Base-by-base conservation (phyloP, 2,888 invertebrate species). In the Adelphocoris suturalis region DNA sequence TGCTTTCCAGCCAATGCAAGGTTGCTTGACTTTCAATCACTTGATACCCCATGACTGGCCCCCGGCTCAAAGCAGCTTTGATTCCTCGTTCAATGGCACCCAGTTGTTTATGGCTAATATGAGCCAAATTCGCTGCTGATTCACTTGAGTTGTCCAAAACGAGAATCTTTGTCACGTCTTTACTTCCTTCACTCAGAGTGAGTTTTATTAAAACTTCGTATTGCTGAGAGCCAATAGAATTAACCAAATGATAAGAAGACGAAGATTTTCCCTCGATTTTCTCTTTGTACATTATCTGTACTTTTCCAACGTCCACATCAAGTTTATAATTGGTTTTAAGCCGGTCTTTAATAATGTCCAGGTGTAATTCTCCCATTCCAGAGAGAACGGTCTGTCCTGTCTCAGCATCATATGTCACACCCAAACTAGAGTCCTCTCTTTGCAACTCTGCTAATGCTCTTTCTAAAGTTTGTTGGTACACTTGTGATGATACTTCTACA, bases 301-400 rank as follows among this genome's bases (percentile, higher is more conserved):
- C 93, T 0, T 97, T 96, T 0, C 99, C 99, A 28, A 99, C 94
- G 91, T 98, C 97, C 0, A 96, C 98, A 16, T 99, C 97, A 89
- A 99, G 96, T 93, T 97, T 97, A 93, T 97, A 99, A 92, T 99
- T 98, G 89, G 96, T 95, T 78, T 95, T 93, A 85, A 99, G 96
- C 27, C 99, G 95, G 92, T 99, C 98, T 93, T 96, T 97, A 61
- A 99, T 96, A 90, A 99, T 96, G 91, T 99, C 99, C 91, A 99
- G 94, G 93, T 99, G 99, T 0, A 99, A 95, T 93, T 99, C 99
- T 0, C 99, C 99, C 99, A 99, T 99, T 16, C 99, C 98, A 95
- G 82, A 82, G 2, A 98, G 94, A 85, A 98, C 96, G 0, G 97
- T 97, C 94, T 99, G 98, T 0, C 97, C 97, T 0, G 97, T 97